A percentile compares a stretch with the other conserved stretches of the same genome.
Evolutionary conservation across 2,888 invertebrate species (phyloP).

Genomic region (Hydroisotoma schaefferi): DNA sequence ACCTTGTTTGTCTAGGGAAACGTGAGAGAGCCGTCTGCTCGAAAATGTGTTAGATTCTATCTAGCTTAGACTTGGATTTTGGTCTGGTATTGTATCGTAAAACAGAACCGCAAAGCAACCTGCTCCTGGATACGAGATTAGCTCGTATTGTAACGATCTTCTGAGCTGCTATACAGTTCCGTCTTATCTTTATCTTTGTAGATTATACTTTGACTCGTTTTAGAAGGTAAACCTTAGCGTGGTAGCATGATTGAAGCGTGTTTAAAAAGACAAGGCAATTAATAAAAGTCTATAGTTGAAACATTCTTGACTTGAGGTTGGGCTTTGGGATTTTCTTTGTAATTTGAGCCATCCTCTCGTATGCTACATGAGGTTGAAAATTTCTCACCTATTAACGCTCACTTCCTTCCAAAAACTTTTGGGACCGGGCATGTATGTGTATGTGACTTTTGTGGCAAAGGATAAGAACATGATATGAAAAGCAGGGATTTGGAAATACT

Average conservation of each 20-base stretch:
- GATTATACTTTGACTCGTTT: too few species aligned
- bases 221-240: constrained; percentile 7
- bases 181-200: background rate
- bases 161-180: background rate
- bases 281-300: constrained; percentile 25
- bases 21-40: background rate
- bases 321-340: constrained; percentile 9
- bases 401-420: background rate
- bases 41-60: background rate
- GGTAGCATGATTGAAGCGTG: constrained; percentile 19
- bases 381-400: constrained; percentile 19
- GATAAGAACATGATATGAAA: too few species aligned
- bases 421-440: too few species aligned
- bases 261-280: constrained; percentile 29
- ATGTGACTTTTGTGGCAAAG: too few species aligned
- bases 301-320: constrained; percentile 10
- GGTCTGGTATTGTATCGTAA: background rate
- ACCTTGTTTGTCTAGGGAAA: background rate
- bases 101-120: constrained; percentile 2
- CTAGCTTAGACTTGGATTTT: background rate
- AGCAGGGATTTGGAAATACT: background rate
- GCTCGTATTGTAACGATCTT: background rate
- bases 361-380: constrained; percentile 14
- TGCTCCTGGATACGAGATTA: background rate
- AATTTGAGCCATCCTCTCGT: constrained; percentile 20